Percentiles rank a stretch among this genome's conserved stretches.
These are phyloP conservation scores for Lepisosteus osseus DNA, from an alignment of 2,113 vertebrate genomes.

Conservation along the genomic window DNA sequence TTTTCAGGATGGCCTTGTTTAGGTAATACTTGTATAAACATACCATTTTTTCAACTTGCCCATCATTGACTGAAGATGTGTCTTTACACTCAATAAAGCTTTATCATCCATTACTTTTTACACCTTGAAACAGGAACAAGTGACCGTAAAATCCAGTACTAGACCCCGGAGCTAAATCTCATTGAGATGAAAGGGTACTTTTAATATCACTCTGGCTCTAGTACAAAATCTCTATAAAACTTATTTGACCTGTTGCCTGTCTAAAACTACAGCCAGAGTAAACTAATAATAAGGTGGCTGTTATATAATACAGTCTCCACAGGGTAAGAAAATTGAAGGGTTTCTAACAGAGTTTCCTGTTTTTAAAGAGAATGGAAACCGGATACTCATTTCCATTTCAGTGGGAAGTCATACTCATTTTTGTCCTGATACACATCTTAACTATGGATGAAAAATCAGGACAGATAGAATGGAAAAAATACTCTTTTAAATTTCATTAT, in stretches of 20 bases:
- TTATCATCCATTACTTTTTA: not conserved
- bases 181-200: no score
- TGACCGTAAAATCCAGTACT: not conserved
- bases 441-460: not conserved
- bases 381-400: not conserved
- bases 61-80: not conserved
- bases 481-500: not conserved
- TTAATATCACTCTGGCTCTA: not conserved
- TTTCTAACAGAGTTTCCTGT: not conserved
- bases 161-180: not conserved
- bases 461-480: not conserved
- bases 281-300: not conserved
- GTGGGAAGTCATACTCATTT: not conserved
- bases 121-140: no score
- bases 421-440: not conserved
- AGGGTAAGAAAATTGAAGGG: not conserved
- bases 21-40: not conserved
- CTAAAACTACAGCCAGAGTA: conserved; percentile 7
- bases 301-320: not conserved
- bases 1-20: no score
- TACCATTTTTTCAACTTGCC: not conserved
- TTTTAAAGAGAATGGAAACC: not conserved
- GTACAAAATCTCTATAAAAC: not conserved
- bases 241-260: not conserved
- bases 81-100: not conserved